Conservation (phyloP, 2,113 vertebrate genomes). For the Aspidoscelis tigris region DNA sequence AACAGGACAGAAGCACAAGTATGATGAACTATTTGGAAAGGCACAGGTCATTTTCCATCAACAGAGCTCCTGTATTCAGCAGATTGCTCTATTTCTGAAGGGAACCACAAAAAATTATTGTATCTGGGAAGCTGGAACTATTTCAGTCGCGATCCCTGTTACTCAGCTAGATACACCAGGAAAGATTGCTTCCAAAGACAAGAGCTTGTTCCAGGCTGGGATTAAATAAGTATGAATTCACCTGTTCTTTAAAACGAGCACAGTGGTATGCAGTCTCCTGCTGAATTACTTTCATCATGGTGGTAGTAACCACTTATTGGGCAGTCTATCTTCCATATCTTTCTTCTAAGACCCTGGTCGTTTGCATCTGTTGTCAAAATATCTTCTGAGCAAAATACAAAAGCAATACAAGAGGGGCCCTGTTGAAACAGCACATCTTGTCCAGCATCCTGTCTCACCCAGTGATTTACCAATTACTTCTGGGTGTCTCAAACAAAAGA, state of each 20-base stretch:
- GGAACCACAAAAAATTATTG: neutral
- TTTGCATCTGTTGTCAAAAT: conserved; percentile 11
- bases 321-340: neutral
- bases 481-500: too few relatives aligned
- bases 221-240: neutral
- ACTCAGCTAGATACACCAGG: neutral
- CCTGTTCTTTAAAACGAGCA: neutral
- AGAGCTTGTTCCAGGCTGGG: neutral
- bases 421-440: too few relatives aligned
- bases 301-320: neutral
- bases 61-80: neutral
- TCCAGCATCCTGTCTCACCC: too few relatives aligned
- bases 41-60: neutral
- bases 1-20: neutral
- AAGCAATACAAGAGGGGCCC: too few relatives aligned
- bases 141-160: neutral
- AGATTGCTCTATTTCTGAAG: too few relatives aligned
- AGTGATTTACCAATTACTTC: too few relatives aligned
- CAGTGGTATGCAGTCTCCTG: neutral
- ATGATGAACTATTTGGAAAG: neutral
- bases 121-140: neutral
- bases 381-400: neutral
- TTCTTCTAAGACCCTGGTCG: conserved; percentile 17
- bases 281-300: neutral
- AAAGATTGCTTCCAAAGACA: neutral